A percentile compares a stretch with the other conserved stretches of the same genome.
Evolutionary conservation across 2,113 vertebrate species (phyloP).

Genomic region (Stomatorhinus ivindoensis): DNA sequence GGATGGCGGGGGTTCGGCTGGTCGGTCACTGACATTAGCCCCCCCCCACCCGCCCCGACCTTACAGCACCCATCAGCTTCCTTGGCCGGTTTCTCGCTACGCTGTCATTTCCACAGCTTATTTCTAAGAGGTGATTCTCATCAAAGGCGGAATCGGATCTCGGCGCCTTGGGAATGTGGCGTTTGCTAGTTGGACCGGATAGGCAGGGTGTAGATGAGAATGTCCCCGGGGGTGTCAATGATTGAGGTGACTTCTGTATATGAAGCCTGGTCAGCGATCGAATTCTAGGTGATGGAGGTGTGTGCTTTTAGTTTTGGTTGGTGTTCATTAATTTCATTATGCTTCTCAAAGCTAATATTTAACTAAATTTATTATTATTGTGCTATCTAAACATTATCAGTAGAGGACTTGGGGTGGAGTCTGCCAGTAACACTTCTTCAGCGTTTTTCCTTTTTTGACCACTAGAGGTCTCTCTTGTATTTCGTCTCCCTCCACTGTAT

Average conservation of each 20-base stretch:
- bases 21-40: neutral
- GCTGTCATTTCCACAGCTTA: neutral
- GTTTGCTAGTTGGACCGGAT: neutral
- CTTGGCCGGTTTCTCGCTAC: neutral
- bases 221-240: neutral
- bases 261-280: neutral
- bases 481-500: neutral
- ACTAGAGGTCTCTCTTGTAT: slow-evolving; percentile 24
- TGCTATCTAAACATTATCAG: neutral
- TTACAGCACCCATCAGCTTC: neutral
- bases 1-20: neutral
- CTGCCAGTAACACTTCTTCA: neutral
- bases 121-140: neutral
- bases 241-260: neutral
- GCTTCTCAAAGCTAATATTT: neutral
- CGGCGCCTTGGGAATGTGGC: neutral
- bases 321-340: neutral
- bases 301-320: neutral
- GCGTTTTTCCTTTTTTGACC: neutral
- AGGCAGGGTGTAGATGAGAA: neutral
- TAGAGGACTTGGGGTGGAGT: neutral
- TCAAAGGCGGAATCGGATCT: neutral
- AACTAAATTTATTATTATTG: neutral
- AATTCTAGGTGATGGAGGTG: neutral
- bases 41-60: neutral